Conservation (phyloP, 2,797 vertebrate species). For the Pseudotriccus pelzelni region DNA sequence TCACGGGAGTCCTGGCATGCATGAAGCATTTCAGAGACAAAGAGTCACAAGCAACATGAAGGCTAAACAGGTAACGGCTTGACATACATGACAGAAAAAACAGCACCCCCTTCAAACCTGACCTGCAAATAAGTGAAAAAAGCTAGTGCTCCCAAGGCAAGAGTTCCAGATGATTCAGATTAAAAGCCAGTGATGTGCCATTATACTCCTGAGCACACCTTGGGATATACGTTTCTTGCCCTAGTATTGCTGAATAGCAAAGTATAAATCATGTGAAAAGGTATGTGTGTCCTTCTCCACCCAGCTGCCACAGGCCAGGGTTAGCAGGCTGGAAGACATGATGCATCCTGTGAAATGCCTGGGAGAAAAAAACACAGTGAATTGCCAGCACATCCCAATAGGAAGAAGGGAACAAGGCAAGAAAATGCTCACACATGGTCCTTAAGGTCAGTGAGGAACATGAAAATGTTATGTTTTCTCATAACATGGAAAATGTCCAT, state of each 20-base stretch:
- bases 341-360: not conserved
- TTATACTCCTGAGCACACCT: not conserved
- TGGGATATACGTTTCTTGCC: not conserved
- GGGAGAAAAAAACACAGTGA: not conserved
- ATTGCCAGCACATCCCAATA: fast-evolving
- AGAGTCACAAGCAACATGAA: not conserved
- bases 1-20: fast-evolving
- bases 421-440: not conserved
- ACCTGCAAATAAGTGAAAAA: conserved; percentile 2
- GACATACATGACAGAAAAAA: not conserved
- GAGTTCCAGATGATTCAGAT: not conserved
- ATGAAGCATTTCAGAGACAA: not conserved
- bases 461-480: not conserved
- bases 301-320: not conserved
- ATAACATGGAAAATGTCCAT: not conserved
- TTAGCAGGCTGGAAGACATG: not conserved
- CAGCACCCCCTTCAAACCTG: not conserved
- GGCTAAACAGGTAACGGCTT: not conserved
- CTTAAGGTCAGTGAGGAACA: not conserved
- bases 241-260: not conserved
- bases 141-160: not conserved
- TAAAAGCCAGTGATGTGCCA: not conserved
- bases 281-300: not conserved
- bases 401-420: not conserved
- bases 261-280: not conserved